Percentiles rank a stretch among this genome's conserved stretches.
Conservation (phyloP, 2,888 invertebrate genomes). For the Mellilla xanthometata region DNA sequence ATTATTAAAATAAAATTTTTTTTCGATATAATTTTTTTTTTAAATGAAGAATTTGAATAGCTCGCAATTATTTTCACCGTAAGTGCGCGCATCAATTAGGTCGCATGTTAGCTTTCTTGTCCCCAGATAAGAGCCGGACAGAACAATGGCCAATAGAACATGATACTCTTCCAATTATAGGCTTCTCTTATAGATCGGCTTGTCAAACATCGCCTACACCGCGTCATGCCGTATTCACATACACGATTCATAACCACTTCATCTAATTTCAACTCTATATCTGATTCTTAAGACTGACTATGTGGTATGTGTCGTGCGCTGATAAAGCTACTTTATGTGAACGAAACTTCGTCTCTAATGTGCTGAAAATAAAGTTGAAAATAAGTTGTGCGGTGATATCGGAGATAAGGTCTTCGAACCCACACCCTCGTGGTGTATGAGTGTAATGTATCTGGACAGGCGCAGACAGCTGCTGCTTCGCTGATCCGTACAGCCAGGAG, state of each 20-base stretch:
- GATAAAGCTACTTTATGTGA: not conserved
- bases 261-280: not conserved
- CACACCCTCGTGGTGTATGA: constrained; percentile 39
- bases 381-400: not conserved
- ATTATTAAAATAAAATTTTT: too few relatives aligned
- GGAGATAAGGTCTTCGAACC: constrained; percentile 45
- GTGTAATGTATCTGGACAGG: constrained; percentile 15
- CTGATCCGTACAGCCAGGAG: constrained; percentile 1
- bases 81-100: not conserved
- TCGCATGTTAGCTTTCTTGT: constrained; percentile 5
- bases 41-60: too few relatives aligned
- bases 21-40: too few relatives aligned
- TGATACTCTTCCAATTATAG: constrained; percentile 47
- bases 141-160: constrained; percentile 44
- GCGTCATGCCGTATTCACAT: constrained; percentile 19
- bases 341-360: constrained; percentile 10
- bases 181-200: constrained; percentile 49
- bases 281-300: not conserved
- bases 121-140: constrained; percentile 27
- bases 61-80: too few relatives aligned
- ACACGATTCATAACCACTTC: not conserved
- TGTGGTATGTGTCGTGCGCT: not conserved
- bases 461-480: constrained; percentile 1
- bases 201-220: constrained; percentile 47
- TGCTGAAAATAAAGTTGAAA: constrained; percentile 6